phyloP scores from a whole-genome alignment of 2,797 vertebrate species.

The Takifugu ocellatus region DNA sequence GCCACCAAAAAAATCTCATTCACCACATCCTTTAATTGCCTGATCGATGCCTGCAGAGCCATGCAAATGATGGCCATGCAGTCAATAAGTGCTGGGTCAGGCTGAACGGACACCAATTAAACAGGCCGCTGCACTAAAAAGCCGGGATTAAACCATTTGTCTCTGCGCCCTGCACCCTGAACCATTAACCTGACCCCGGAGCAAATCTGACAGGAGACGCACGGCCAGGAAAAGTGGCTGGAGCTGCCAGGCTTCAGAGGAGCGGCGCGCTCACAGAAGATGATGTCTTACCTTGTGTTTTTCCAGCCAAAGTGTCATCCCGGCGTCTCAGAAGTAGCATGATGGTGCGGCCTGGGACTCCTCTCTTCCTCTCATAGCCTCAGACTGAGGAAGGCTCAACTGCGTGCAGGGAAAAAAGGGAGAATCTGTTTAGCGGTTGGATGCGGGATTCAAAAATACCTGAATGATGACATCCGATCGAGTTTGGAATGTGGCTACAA shows the following conservation, averaged over 20 bases:
- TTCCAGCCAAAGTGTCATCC: slow-evolving; percentile 77
- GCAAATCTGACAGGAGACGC: slow-evolving; percentile 35
- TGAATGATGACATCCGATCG: no score
- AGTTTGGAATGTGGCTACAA: not conserved
- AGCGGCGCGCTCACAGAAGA: slow-evolving; percentile 12
- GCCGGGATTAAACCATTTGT: slow-evolving; percentile 50
- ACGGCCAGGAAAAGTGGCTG: slow-evolving; percentile 34
- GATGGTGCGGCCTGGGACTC: slow-evolving; percentile 75
- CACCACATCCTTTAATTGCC: slow-evolving; percentile 69
- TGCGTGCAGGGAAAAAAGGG: slow-evolving; percentile 19
- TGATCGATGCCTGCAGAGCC: slow-evolving; percentile 58
- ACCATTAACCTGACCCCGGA: slow-evolving; percentile 49
- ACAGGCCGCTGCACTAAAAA: slow-evolving; percentile 42
- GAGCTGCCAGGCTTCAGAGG: slow-evolving; percentile 46
- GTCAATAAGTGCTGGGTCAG: slow-evolving; percentile 46
- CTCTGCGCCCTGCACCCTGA: slow-evolving; percentile 60
- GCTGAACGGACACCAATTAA: slow-evolving; percentile 53
- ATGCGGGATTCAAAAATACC: not conserved
- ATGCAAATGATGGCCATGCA: slow-evolving; percentile 57
- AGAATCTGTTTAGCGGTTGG: slow-evolving; percentile 13
- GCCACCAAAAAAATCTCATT: slow-evolving; percentile 29
- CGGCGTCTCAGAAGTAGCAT: slow-evolving; percentile 80
- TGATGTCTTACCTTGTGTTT: slow-evolving; percentile 73
- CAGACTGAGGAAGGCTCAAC: slow-evolving; percentile 71
- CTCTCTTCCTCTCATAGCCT: slow-evolving; percentile 82